Evolutionary conservation across 2,888 invertebrate genomes (phyloP).

Genomic region (Brachyopa scutellaris): DNA sequence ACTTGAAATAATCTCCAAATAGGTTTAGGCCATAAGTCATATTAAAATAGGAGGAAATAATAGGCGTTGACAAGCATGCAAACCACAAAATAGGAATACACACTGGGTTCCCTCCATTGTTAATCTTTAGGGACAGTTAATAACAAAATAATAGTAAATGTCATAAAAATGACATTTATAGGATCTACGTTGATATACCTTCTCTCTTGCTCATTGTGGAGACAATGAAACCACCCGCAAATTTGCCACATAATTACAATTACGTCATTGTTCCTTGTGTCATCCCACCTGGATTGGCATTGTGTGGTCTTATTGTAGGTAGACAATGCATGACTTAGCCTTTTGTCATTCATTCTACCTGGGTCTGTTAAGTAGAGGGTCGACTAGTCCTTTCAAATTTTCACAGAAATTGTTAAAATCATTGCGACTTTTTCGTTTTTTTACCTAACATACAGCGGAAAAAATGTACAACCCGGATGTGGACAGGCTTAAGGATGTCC

Average conservation of each 20-base stretch:
- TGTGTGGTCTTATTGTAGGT: slow-evolving; percentile 51
- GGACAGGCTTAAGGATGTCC: too few relatives aligned
- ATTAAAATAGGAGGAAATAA: not conserved
- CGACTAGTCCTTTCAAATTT: too few relatives aligned
- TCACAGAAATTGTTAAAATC: too few relatives aligned
- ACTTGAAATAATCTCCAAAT: not conserved
- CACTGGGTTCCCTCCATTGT: not conserved
- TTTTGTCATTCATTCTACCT: not conserved
- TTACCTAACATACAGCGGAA: too few relatives aligned
- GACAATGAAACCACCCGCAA: slow-evolving; percentile 55
- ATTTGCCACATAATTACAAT: slow-evolving; percentile 63
- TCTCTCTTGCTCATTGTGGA: not conserved
- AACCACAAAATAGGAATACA: slow-evolving; percentile 21
- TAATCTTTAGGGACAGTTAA: not conserved
- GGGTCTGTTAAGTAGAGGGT: too few relatives aligned
- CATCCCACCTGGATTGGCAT: slow-evolving; percentile 23
- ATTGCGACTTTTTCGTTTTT: too few relatives aligned
- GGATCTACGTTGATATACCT: slow-evolving; percentile 28
- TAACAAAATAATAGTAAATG: slow-evolving; percentile 60
- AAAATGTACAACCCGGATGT: too few relatives aligned
- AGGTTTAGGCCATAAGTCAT: too few relatives aligned
- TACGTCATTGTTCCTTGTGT: slow-evolving; percentile 49
- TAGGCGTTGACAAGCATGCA: slow-evolving; percentile 58
- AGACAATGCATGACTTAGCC: too few relatives aligned
- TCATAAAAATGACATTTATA: slow-evolving; percentile 57